phyloP scores from a whole-genome alignment of 2,888 invertebrate species.

The Laspeyria flexula region DNA sequence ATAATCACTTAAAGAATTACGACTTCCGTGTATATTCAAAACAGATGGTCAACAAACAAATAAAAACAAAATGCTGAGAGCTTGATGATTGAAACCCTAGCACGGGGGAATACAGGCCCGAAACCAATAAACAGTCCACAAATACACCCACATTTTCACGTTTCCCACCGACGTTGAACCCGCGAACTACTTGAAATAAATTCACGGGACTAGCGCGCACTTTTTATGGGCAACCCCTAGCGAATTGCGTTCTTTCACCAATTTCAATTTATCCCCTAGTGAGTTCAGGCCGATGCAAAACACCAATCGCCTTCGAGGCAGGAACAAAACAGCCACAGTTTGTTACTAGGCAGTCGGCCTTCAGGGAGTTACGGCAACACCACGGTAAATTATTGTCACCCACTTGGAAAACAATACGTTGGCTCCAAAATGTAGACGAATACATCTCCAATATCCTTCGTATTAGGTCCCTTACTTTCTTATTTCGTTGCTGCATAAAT shows the following conservation, averaged over 20 bases:
- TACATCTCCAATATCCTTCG: slow-evolving; percentile 46
- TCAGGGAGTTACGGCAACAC: slow-evolving; percentile 66
- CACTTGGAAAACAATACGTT: slow-evolving; percentile 69
- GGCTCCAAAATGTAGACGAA: slow-evolving; percentile 45
- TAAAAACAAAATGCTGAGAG: slow-evolving; percentile 1
- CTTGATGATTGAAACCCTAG: slow-evolving; percentile 15
- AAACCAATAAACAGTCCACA: slow-evolving; percentile 42
- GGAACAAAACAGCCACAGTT: slow-evolving; percentile 41
- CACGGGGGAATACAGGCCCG: slow-evolving; percentile 22
- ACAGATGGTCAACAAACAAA: slow-evolving; percentile 1
- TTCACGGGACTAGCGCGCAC: slow-evolving; percentile 46
- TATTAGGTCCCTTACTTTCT: slow-evolving; percentile 41
- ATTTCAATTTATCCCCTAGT: slow-evolving; percentile 74
- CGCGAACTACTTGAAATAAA: slow-evolving; percentile 52
- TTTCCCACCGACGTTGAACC: slow-evolving; percentile 22
- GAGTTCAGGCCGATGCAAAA: slow-evolving; percentile 75
- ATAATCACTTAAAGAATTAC: background rate
- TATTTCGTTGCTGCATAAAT: slow-evolving; percentile 12
- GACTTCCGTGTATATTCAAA: background rate
- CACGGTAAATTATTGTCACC: slow-evolving; percentile 71
- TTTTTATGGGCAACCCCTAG: slow-evolving; percentile 63
- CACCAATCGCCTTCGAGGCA: slow-evolving; percentile 59
- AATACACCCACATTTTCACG: slow-evolving; percentile 14
- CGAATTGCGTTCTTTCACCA: slow-evolving; percentile 71
- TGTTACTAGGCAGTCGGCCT: slow-evolving; percentile 43